Conservation (phyloP, 1,140 invertebrate genomes). For the Drosophila parvula region DNA sequence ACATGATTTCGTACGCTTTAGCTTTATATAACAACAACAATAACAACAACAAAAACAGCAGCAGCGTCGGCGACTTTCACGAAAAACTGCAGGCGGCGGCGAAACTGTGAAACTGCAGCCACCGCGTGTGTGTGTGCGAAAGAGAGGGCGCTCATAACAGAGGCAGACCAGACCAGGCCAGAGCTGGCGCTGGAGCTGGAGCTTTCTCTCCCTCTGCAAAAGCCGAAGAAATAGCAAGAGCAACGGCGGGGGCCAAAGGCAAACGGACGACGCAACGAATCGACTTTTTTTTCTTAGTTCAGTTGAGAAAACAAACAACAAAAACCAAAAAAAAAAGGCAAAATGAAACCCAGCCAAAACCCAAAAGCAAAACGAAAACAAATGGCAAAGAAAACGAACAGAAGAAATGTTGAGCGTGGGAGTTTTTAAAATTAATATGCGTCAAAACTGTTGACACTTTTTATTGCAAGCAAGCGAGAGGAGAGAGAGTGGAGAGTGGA, state of each 20-base stretch:
- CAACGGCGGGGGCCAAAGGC: constrained; percentile 50
- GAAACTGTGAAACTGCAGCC: constrained; percentile 58
- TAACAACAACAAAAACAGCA: constrained; percentile 58
- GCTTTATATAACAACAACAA: constrained; percentile 74
- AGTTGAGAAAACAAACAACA: constrained; percentile 39
- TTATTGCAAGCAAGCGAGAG: constrained; percentile 1
- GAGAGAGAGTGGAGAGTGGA: background rate
- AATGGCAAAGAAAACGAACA: constrained; percentile 39
- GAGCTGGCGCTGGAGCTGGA: constrained; percentile 38
- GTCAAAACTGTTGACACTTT: constrained; percentile 71
- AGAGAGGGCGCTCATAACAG: constrained; percentile 15
- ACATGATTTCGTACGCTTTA: constrained; percentile 78
- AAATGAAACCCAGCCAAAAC: constrained; percentile 51
- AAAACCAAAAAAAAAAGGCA: constrained; percentile 30
- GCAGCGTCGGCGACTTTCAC: constrained; percentile 67
- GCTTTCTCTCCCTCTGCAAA: constrained; percentile 76
- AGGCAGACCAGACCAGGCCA: constrained; percentile 21
- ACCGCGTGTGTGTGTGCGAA: constrained; percentile 11
- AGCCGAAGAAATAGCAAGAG: constrained; percentile 6
- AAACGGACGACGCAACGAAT: constrained; percentile 64
- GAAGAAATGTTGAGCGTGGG: constrained; percentile 75
- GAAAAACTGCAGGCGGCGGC: constrained; percentile 71
- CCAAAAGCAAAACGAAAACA: constrained; percentile 45
- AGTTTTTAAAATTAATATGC: constrained; percentile 81
- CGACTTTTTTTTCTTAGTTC: constrained; percentile 24